Conservation (phyloP, 2,888 invertebrate genomes). For the Cephus pygmeus region DNA sequence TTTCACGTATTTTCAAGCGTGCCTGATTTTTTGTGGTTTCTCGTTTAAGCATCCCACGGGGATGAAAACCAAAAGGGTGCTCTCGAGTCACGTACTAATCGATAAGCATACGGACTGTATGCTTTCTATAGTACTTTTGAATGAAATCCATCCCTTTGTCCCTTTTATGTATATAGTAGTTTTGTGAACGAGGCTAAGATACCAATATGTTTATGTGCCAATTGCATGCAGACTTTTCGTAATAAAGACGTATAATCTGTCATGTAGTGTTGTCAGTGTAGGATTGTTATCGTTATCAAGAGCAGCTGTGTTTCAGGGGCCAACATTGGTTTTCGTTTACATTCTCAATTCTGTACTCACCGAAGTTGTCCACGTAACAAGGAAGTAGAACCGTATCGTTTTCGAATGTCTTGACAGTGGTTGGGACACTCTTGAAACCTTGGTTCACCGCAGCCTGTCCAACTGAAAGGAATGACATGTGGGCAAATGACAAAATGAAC, state of each 20-base stretch:
- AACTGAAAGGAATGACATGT: conserved; percentile 50
- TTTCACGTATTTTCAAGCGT: neutral
- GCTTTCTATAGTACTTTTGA: neutral
- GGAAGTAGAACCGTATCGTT: conserved; percentile 83
- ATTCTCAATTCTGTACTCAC: conserved; percentile 66
- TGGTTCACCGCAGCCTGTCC: conserved; percentile 67
- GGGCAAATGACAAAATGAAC: conserved; percentile 15
- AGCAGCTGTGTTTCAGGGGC: conserved; percentile 27
- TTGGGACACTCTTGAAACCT: conserved; percentile 78
- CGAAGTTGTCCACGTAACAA: conserved; percentile 76
- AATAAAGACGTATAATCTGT: neutral
- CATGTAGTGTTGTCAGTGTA: neutral
- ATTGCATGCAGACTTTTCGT: neutral
- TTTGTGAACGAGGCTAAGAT: neutral
- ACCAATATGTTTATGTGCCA: neutral
- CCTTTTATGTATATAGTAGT: neutral
- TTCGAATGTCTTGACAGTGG: conserved; percentile 80
- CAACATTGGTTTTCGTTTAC: neutral
- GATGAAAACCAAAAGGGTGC: neutral
- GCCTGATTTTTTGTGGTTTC: neutral
- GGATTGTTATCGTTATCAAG: conserved; percentile 28
- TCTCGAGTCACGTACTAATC: neutral
- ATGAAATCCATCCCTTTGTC: neutral
- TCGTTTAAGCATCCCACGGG: neutral
- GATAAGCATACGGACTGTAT: neutral